Evolutionary conservation across 2,888 invertebrate genomes (phyloP), one percentile per base, ranked within the genome.

Genomic region (Tenthredo notha): DNA sequence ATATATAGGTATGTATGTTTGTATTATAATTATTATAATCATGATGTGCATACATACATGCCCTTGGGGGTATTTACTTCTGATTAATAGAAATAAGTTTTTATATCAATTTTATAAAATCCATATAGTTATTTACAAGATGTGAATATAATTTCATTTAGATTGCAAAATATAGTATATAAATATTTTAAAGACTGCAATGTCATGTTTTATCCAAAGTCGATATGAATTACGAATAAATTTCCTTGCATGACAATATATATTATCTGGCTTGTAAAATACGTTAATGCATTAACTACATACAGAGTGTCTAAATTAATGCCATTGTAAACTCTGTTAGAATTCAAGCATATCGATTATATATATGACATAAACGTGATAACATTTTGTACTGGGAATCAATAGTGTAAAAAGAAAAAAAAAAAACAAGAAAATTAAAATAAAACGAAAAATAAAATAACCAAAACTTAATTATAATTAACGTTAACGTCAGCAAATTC

Each of bases 311-410:
- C 29, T 25, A 47, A 47, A 21, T 61, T 25, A 61, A 43, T 40
- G 25, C 43, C 74, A 29, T 43, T 74, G 47, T 50, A 54, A 77
- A 25, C 77, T 77, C 29, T 77, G 47, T 50, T 29, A 29, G 15
- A 47, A 50, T 50, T 15, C 77, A 77, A 54, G 33, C 29, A 77
- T 50, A 50, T 77, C 54, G 25, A 54, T n/a, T 77, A 10, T 33
- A 18, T 0, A 29, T 67, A 29, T 29, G 43, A 43, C 43, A 43
- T 74, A 43, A 72, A 43, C 25, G 43, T 43, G 43, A 77, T 50
- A 61, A 80, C 12, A 58, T 40, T 80, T 58, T 80, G 40, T 80
- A 80, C 80, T 80, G 80, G 80, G 40, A 61, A 40, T 80, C 29
- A 54, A 33, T 33, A 21, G 61, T 61, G 61, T 5, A 61, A 61